Percentiles rank a stretch among this genome's conserved stretches.
These are phyloP conservation scores for Camelus dromedarius DNA, from an alignment of 2,113 vertebrate genomes.

Conservation along the genomic window DNA sequence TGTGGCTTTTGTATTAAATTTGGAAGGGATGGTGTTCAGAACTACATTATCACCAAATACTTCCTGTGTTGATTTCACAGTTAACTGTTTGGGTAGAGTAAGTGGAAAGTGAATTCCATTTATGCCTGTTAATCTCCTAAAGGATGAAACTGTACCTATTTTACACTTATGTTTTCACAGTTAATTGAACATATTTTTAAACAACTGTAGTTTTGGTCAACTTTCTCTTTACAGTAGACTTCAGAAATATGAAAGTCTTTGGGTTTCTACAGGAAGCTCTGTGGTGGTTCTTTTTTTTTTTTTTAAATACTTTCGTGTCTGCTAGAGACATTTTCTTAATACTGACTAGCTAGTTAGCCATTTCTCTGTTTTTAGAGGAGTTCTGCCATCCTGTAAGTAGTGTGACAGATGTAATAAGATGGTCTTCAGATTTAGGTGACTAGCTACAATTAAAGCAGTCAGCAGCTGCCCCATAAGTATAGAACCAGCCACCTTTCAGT, in stretches of 20 bases:
- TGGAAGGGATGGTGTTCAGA: constrained; percentile 45
- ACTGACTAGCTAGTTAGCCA: neutral
- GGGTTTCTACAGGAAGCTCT: constrained; percentile 63
- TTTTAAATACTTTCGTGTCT: constrained; percentile 33
- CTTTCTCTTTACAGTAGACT: constrained; percentile 68
- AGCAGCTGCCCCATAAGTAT: neutral
- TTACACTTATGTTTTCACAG: constrained; percentile 59
- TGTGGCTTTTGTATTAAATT: constrained; percentile 42
- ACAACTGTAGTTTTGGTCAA: constrained; percentile 42
- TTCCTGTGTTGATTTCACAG: constrained; percentile 23
- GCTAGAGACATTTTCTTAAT: constrained; percentile 53
- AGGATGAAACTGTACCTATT: constrained; percentile 50
- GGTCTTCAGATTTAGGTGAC: neutral
- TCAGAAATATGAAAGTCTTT: constrained; percentile 60
- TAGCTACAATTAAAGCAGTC: neutral
- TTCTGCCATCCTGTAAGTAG: constrained; percentile 28
- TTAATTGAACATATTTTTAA: constrained; percentile 70
- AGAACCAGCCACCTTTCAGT: neutral
- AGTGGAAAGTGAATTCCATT: constrained; percentile 60
- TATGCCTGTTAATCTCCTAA: constrained; percentile 62
- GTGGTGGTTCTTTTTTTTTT: neutral
- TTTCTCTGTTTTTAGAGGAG: constrained; percentile 8
- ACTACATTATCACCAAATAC: constrained; percentile 62
- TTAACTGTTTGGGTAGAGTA: constrained; percentile 67
- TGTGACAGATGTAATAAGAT: neutral